A percentile compares a stretch with the other conserved stretches of the same genome.
These are phyloP conservation scores for Augochlorella aurata DNA, from an alignment of 2,888 invertebrate genomes.

Conservation along the genomic window DNA sequence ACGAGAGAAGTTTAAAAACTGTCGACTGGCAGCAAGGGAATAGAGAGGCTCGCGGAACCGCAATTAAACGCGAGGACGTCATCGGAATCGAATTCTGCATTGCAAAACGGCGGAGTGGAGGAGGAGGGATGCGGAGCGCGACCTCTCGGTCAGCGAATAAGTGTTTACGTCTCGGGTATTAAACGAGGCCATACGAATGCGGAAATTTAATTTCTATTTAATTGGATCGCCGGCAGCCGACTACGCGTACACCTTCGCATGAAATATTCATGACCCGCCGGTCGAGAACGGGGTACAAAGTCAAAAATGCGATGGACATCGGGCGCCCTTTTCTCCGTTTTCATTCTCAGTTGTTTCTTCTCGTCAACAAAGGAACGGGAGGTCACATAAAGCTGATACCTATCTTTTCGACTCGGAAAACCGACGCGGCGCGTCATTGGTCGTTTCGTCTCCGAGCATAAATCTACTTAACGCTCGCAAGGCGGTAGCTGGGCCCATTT, in stretches of 20 bases:
- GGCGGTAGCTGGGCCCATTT: no score
- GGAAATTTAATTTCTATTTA: slow-evolving; percentile 46
- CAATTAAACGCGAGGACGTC: background rate
- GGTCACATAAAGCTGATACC: background rate
- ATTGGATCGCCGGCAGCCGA: slow-evolving; percentile 38
- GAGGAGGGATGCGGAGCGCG: background rate
- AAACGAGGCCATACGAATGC: slow-evolving; percentile 26
- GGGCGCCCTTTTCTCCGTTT: background rate
- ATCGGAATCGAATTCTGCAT: slow-evolving; percentile 14
- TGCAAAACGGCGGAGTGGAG: background rate
- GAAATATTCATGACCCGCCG: slow-evolving; percentile 36
- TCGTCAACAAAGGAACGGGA: background rate
- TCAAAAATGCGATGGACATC: slow-evolving; percentile 23
- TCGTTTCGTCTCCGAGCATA: no score
- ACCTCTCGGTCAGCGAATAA: slow-evolving; percentile 18
- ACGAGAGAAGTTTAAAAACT: background rate
- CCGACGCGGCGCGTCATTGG: background rate
- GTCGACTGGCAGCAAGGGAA: background rate
- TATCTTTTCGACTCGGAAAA: slow-evolving; percentile 5
- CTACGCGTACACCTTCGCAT: slow-evolving; percentile 29
- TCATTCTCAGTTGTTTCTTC: background rate
- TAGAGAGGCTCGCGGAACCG: background rate
- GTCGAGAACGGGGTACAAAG: background rate
- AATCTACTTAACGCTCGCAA: background rate
- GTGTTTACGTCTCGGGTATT: slow-evolving; percentile 47